Evolutionary conservation across 2,888 invertebrate genomes (phyloP).

Genomic region (Microctonus hyperodae): DNA sequence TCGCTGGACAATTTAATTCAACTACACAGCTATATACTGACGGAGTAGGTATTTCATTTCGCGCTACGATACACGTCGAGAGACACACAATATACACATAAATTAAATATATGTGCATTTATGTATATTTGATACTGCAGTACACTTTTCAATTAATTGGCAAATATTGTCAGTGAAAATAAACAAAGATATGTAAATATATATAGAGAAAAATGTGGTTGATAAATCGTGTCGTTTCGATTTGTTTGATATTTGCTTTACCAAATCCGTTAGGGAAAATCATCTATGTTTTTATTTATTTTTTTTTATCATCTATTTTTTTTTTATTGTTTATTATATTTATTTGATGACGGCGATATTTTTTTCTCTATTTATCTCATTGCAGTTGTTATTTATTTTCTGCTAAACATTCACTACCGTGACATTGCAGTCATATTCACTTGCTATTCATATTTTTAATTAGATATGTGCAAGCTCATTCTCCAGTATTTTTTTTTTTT

Average conservation of each 20-base stretch:
- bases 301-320: no score
- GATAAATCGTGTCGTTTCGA: neutral
- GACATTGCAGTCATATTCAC: neutral
- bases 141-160: conserved; percentile 16
- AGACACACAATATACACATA: neutral
- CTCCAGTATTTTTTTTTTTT: neutral
- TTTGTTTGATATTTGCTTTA: neutral
- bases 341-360: no score
- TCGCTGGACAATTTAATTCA: conserved; percentile 22
- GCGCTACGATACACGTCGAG: conserved; percentile 15
- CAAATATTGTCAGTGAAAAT: conserved; percentile 6
- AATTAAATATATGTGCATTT: neutral
- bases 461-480: neutral
- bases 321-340: no score
- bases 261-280: neutral
- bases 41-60: conserved; percentile 19
- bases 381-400: neutral
- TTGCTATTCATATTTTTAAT: neutral
- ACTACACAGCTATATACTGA: neutral
- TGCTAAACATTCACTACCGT: neutral
- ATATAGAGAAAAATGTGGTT: neutral
- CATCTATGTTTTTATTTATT: neutral
- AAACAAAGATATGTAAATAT: conserved; percentile 10
- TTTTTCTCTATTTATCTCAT: neutral
- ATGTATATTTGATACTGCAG: conserved; percentile 7